Evolutionary conservation across 1,140 invertebrate species (phyloP).

Genomic region (Drosophila bocqueti): DNA sequence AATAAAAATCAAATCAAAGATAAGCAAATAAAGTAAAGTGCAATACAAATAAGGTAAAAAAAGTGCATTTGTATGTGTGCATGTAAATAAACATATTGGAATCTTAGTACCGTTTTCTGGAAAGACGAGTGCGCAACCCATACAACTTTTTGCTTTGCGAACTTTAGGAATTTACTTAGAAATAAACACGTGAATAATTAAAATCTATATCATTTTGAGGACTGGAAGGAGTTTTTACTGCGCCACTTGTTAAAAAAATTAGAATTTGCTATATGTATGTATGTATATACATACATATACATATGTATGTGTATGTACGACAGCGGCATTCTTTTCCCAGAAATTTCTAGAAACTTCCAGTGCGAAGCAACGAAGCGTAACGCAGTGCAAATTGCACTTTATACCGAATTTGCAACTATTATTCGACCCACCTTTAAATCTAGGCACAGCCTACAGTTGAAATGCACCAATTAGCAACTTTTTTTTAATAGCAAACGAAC

Average conservation of each 20-base stretch:
- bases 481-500: not conserved
- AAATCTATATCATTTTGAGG: not conserved
- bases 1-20: constrained; percentile 35
- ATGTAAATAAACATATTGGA: constrained; percentile 1
- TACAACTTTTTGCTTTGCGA: not conserved
- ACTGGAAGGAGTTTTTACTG: not conserved
- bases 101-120: not conserved
- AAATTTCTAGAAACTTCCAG: constrained; percentile 28
- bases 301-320: too few species aligned
- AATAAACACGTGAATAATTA: not conserved
- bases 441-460: constrained; percentile 26
- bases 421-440: constrained; percentile 13
- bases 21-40: constrained; percentile 19
- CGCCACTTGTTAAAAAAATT: not conserved
- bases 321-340: constrained; percentile 6
- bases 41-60: not conserved
- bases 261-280: not conserved
- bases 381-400: constrained; percentile 12
- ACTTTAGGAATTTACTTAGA: not conserved
- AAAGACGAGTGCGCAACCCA: too few species aligned
- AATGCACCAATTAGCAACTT: not conserved
- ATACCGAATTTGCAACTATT: not conserved
- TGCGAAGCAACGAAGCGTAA: constrained; percentile 17
- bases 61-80: not conserved
- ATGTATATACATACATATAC: too few species aligned